Percentiles rank a stretch among this genome's conserved stretches.
Evolutionary conservation across 2,888 invertebrate genomes (phyloP).

Genomic region (Thecocarcelia acutangulata): DNA sequence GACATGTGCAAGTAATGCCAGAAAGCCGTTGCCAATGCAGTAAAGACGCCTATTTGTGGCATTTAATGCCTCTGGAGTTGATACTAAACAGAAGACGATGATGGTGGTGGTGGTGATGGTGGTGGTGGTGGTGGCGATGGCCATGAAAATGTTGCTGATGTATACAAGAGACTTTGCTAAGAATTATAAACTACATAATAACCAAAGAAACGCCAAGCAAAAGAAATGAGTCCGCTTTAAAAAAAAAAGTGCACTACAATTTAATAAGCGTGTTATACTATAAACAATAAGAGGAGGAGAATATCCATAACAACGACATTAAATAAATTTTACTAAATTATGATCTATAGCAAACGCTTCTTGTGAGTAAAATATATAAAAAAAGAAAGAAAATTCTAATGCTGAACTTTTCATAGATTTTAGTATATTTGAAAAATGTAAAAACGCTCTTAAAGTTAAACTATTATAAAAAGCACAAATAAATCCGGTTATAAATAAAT

Average conservation of each 20-base stretch:
- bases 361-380: not conserved
- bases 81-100: slow-evolving; percentile 52
- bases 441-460: no score
- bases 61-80: slow-evolving; percentile 68
- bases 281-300: slow-evolving; percentile 55
- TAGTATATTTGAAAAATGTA: no score
- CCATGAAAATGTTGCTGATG: slow-evolving; percentile 32
- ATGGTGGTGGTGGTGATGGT: slow-evolving; percentile 10
- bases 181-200: slow-evolving; percentile 14
- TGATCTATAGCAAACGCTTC: slow-evolving; percentile 34
- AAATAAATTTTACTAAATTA: slow-evolving; percentile 42
- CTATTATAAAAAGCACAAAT: no score
- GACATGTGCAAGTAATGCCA: slow-evolving; percentile 67
- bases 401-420: not conserved
- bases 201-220: slow-evolving; percentile 11
- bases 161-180: not conserved
- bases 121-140: slow-evolving; percentile 9
- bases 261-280: slow-evolving; percentile 66
- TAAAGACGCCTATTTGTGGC: slow-evolving; percentile 69
- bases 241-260: slow-evolving; percentile 36
- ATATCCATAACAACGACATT: slow-evolving; percentile 44
- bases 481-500: no score
- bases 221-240: not conserved
- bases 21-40: slow-evolving; percentile 67
- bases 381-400: not conserved